Base-by-base conservation (phyloP, 2,888 invertebrate genomes). In the Tridacna crocea region DNA sequence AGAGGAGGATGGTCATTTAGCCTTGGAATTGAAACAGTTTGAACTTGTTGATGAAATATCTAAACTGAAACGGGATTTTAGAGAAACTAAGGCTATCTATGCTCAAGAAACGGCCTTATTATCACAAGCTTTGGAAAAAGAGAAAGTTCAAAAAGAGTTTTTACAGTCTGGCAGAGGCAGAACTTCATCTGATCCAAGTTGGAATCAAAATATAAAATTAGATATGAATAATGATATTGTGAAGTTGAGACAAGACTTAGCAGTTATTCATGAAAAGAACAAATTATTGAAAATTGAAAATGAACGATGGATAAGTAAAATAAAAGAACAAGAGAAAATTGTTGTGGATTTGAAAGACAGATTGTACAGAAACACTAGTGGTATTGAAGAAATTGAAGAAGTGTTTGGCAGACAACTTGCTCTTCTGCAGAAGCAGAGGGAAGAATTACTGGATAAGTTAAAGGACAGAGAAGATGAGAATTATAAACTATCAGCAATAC, bases 291-390 rank as follows among this genome's bases (percentile, higher is more conserved):
- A 83, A 55, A 83, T 86, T 36, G 92, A 93, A 73, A 92, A 91
- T 83, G 88, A 90, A 58, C 78, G 83, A 17, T 88, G 91, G 87
- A 75, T 89, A 22, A 82, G 84, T 36, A 84, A 87, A 47, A 74
- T 92, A 26, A 88, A 90, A 66, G 91, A 93, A 61, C 92, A 92
- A 78, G 92, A 92, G 68, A 85, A 87, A 73, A 83, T 91, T 15
- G 91, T 92, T 12, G 55, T 90, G 26, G 84, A 91, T 24, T 80
- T 92, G 48, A 86, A 87, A 65, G 89, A 90, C 58, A 89, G 85
- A 63, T 74, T 91, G 15, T 72, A 83, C 22, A 80, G 81, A 46
- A 84, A 84, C 51, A 75, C 75, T 17, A 78, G 82, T 70, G 84
- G 82, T 22, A 75, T 83, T 58, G 88, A 88, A 26, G 87, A 89